These are phyloP conservation scores for Apodemia zela DNA, from an alignment of 2,888 invertebrate genomes.

Conservation along the genomic window DNA sequence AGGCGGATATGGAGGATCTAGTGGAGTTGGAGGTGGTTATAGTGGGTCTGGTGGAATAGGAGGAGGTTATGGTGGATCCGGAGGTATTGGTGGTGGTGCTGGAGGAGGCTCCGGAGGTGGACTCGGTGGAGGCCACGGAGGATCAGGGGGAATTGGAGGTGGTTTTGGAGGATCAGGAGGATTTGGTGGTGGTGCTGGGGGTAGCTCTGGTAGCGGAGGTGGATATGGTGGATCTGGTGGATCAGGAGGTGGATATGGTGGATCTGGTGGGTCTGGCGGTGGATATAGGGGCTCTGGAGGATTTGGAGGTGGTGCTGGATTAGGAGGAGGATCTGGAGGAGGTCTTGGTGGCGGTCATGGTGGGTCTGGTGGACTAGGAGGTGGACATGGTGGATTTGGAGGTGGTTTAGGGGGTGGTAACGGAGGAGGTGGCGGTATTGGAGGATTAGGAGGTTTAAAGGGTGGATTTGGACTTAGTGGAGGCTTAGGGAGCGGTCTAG, in stretches of 20 bases:
- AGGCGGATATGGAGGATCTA: slow-evolving; percentile 25
- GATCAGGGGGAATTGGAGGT: slow-evolving; percentile 30
- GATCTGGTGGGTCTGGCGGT: slow-evolving; percentile 31
- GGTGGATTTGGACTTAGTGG: slow-evolving; percentile 29
- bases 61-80: slow-evolving; percentile 20
- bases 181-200: slow-evolving; percentile 47
- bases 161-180: slow-evolving; percentile 37
- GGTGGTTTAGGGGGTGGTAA: slow-evolving; percentile 20
- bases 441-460: slow-evolving; percentile 24
- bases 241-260: slow-evolving; percentile 25
- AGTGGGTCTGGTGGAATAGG: slow-evolving; percentile 22
- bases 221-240: slow-evolving; percentile 29
- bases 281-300: slow-evolving; percentile 31
- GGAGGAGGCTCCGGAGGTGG: slow-evolving; percentile 27
- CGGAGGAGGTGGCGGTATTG: slow-evolving; percentile 26
- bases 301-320: slow-evolving; percentile 31
- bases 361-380: slow-evolving; percentile 30
- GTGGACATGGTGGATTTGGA: slow-evolving; percentile 26
- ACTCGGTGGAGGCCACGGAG: slow-evolving; percentile 32
- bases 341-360: slow-evolving; percentile 33
- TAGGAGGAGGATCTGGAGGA: slow-evolving; percentile 24
- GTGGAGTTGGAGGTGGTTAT: slow-evolving; percentile 25
- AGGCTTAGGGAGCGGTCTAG: slow-evolving; percentile 26
- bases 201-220: slow-evolving; percentile 46
- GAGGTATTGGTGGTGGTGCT: too few relatives aligned